These are phyloP conservation scores for Spodoptera exigua DNA, from an alignment of 2,888 invertebrate species.

Conservation along the genomic window DNA sequence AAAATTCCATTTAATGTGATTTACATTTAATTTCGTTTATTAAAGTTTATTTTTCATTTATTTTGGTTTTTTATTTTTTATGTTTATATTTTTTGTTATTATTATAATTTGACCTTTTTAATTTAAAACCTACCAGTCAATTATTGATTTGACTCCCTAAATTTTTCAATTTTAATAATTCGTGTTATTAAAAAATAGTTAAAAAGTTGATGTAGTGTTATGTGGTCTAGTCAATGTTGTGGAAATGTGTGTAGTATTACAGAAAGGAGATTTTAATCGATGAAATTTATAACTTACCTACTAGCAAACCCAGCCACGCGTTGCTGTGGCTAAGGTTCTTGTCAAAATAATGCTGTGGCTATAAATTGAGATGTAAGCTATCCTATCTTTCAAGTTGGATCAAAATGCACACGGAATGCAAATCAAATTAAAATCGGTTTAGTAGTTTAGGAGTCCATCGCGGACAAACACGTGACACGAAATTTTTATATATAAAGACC, in stretches of 20 bases:
- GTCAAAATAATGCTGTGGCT: no score
- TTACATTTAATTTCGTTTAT: constrained; percentile 62
- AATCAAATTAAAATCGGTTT: no score
- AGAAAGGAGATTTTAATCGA: constrained; percentile 32
- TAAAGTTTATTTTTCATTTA: constrained; percentile 69
- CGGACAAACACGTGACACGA: no score
- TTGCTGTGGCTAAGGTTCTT: no score
- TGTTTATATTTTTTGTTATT: constrained; percentile 60
- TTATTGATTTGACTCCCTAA: constrained; percentile 88
- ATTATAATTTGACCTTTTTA: constrained; percentile 62
- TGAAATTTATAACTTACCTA: not conserved
- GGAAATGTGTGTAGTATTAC: constrained; percentile 32
- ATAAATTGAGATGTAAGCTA: no score
- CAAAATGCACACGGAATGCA: no score
- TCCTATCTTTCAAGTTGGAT: no score
- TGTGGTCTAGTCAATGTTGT: constrained; percentile 49
- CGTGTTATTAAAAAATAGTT: constrained; percentile 58
- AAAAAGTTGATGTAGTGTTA: constrained; percentile 56
- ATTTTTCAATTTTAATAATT: constrained; percentile 87
- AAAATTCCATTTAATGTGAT: constrained; percentile 54
- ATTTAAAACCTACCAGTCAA: constrained; percentile 84
- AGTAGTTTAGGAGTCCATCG: no score
- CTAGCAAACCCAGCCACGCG: no score
- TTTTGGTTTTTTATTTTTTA: constrained; percentile 66
- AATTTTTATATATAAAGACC: no score